Base-by-base conservation (phyloP, 2,888 invertebrate genomes). In the Papilio protenor region DNA sequence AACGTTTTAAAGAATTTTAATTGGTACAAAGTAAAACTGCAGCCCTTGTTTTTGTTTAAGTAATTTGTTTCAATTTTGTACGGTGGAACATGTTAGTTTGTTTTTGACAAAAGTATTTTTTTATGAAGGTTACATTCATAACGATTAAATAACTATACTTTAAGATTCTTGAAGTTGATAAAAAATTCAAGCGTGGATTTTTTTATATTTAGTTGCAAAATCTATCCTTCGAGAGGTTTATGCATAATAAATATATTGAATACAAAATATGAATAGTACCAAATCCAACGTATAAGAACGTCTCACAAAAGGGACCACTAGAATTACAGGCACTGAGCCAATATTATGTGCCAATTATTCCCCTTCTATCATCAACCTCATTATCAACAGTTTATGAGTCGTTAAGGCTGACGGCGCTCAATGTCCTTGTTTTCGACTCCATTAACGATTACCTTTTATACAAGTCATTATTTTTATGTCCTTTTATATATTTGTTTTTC, bases 311-410 rank as follows among this genome's bases (percentile, higher is more conserved):
- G 23, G 21, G n/a, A 21, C 33, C 40, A 71, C 40, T n/a, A 64
- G 40, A 73, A 64, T 72, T 72, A 64, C 61, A 52, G 77, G 77
- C 77, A 77, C 23, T 21, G 70, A 71, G 77, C 77, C 77, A 77
- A 77, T 61, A 74, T 49, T 69, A 74, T 75, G 77, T 74, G 61
- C 74, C 74, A 77, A 77, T 77, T 77, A 75, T 70, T 74, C 49
- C 71, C 21, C 59, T 75, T 71, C 61, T 71, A 75, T 77, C 74
- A 70, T 61, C 70, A 75, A 61, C 70, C 77, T 77, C 71, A 75
- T 77, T 77, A 77, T 77, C 59, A 75, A 75, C 74, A 77, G 23
- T 75, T 74, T 74, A 74, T 61, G 74, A 73, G 73, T 73, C 66
- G 73, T 77, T 73, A 55, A 16, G 21, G 52, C 57, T 57, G 45